Evolutionary conservation across 2,113 vertebrate species (phyloP).

Genomic region (Apodemus speciosus): DNA sequence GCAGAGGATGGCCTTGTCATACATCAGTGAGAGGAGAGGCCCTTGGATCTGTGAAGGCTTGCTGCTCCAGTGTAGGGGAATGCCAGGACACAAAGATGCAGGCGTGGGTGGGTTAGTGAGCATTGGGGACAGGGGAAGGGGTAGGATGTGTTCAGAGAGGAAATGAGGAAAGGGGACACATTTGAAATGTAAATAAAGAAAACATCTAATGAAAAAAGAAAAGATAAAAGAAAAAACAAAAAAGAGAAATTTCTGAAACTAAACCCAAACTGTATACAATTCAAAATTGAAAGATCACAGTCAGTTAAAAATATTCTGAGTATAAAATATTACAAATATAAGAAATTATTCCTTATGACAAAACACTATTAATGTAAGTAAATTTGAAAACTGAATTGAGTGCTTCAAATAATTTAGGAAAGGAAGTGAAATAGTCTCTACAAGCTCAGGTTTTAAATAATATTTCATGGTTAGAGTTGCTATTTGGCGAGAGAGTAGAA

Average conservation of each 20-base stretch:
- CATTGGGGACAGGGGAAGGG: too few relatives aligned
- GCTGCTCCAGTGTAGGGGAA: too few relatives aligned
- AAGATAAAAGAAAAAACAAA: too few relatives aligned
- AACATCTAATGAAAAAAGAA: too few relatives aligned
- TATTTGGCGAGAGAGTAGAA: neutral
- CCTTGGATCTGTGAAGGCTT: too few relatives aligned
- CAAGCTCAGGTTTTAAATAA: neutral
- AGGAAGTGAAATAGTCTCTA: neutral
- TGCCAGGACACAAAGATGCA: too few relatives aligned
- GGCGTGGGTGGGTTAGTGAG: too few relatives aligned
- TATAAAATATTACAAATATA: neutral
- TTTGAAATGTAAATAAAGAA: too few relatives aligned
- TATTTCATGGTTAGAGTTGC: neutral
- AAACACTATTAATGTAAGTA: neutral
- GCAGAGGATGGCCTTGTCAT: too few relatives aligned
- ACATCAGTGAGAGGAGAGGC: too few relatives aligned
- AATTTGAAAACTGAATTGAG: neutral
- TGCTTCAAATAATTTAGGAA: neutral
- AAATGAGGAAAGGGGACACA: too few relatives aligned
- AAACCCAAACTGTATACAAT: neutral
- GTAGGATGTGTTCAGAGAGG: too few relatives aligned
- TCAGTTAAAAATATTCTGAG: neutral
- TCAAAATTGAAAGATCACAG: neutral
- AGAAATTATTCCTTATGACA: neutral
- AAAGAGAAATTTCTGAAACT: neutral